Evolutionary conservation across 2,888 invertebrate species (phyloP).

Genomic region (Cerastoderma edule): DNA sequence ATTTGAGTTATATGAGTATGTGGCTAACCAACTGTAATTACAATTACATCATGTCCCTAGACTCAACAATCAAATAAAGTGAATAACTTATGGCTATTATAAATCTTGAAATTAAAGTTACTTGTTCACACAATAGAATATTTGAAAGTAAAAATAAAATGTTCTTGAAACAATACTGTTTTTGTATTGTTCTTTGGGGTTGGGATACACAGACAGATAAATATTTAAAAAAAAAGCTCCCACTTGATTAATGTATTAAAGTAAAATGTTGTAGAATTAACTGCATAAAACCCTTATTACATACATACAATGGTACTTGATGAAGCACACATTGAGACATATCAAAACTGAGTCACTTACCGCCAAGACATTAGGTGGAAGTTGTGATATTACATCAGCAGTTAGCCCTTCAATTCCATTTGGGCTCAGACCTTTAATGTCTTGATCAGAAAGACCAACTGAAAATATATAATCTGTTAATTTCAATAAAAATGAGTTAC

Average conservation of each 20-base stretch:
- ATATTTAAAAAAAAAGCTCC: neutral
- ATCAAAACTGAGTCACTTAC: slow-evolving; percentile 1
- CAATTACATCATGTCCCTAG: neutral
- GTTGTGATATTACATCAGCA: slow-evolving; percentile 35
- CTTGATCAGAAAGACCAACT: slow-evolving; percentile 35
- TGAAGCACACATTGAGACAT: too few species aligned
- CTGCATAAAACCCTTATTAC: neutral
- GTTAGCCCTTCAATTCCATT: slow-evolving; percentile 40
- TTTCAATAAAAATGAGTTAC: neutral
- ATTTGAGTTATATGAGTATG: too few species aligned
- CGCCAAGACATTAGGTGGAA: slow-evolving; percentile 31
- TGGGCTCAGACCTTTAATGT: slow-evolving; percentile 25
- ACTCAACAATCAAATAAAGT: neutral
- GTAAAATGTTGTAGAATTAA: neutral
- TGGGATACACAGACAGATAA: neutral
- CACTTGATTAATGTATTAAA: neutral
- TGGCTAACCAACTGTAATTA: neutral
- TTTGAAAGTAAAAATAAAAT: neutral
- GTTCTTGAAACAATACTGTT: neutral
- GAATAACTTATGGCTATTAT: neutral
- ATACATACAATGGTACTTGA: too few species aligned
- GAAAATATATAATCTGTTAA: neutral
- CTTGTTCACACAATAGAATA: neutral
- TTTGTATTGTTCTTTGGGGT: neutral
- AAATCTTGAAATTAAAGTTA: neutral